These are phyloP conservation scores for Hermodice carunculata DNA, from an alignment of 2,888 invertebrate genomes.

Conservation along the genomic window DNA sequence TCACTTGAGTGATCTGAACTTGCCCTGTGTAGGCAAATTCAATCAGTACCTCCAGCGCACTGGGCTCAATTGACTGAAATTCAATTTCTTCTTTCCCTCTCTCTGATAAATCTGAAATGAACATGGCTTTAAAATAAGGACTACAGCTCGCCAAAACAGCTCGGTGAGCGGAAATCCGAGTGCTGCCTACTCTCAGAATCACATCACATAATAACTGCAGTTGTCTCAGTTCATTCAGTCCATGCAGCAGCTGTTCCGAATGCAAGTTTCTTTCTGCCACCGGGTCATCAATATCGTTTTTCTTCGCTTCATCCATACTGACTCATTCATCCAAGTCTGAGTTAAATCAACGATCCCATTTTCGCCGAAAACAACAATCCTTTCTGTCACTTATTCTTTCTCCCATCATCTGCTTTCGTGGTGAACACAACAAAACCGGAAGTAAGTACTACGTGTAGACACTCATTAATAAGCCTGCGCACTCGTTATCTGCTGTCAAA, in stretches of 20 bases:
- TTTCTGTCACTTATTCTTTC: no score
- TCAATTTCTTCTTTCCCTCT: background rate
- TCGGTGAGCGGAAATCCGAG: conserved; percentile 1
- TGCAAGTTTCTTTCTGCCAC: no score
- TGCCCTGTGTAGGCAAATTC: conserved; percentile 14
- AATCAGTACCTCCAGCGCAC: background rate
- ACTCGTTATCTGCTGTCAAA: no score
- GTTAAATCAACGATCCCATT: no score
- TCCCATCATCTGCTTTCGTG: no score
- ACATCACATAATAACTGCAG: conserved; percentile 6
- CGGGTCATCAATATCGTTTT: no score
- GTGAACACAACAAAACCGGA: no score
- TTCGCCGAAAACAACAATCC: no score
- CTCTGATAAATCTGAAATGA: conserved; percentile 4
- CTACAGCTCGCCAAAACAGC: conserved; percentile 11
- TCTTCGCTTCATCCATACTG: no score
- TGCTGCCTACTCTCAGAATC: background rate
- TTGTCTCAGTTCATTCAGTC: conserved; percentile 11
- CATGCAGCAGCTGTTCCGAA: background rate
- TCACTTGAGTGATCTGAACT: background rate
- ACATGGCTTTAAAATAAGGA: conserved; percentile 21
- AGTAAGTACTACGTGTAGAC: no score
- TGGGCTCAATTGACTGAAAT: background rate
- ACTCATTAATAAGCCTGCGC: no score
- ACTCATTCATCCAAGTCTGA: no score